Percentiles rank a stretch among this genome's conserved stretches.
Evolutionary conservation across 1,140 invertebrate genomes (phyloP).

Genomic region (Microplitis mediator): DNA sequence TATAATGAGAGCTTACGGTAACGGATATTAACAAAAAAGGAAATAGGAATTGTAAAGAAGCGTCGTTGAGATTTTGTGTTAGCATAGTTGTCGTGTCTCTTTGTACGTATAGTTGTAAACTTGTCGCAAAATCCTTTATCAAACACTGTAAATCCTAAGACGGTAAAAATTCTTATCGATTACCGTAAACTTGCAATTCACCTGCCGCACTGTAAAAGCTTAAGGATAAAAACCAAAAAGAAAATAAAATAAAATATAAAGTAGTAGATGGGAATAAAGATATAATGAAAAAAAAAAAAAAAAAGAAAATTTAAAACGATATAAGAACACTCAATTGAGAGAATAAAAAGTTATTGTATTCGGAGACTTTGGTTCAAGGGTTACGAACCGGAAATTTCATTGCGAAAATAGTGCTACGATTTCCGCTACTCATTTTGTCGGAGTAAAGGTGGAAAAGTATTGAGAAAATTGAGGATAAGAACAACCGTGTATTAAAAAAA

Average conservation of each 20-base stretch:
- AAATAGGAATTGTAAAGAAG: background rate
- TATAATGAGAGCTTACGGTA: slow-evolving; percentile 29
- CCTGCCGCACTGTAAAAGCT: background rate
- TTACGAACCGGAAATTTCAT: slow-evolving; percentile 23
- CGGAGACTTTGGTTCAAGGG: slow-evolving; percentile 1
- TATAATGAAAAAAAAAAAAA: background rate
- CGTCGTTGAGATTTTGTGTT: background rate
- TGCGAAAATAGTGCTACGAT: slow-evolving; percentile 10
- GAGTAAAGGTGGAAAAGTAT: background rate
- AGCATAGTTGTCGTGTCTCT: no score
- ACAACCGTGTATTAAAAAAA: slow-evolving; percentile 1
- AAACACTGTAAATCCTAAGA: background rate
- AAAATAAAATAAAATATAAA: background rate
- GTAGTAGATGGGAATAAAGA: background rate
- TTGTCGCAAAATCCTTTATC: slow-evolving; percentile 15
- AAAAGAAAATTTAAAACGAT: background rate
- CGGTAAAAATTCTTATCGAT: slow-evolving; percentile 28
- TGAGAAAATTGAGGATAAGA: background rate
- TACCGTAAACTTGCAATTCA: slow-evolving; percentile 10
- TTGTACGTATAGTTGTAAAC: background rate
- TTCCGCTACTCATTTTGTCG: slow-evolving; percentile 1
- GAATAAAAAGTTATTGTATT: slow-evolving; percentile 8
- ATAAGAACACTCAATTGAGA: slow-evolving; percentile 14
- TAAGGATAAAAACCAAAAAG: background rate
- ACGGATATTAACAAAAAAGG: slow-evolving; percentile 12